Conservation (phyloP, 1,140 invertebrate species). For the Whitmania pigra region DNA sequence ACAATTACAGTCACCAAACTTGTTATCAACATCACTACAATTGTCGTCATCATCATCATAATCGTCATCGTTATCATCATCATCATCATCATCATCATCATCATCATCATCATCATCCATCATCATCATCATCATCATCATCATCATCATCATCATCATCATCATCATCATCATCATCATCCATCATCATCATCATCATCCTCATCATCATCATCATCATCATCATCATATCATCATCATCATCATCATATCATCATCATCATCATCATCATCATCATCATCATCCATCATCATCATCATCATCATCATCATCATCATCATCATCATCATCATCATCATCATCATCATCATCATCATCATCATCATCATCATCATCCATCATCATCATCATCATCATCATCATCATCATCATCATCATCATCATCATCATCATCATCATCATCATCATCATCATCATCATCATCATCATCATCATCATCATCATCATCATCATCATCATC, state of each 20-base stretch:
- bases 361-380: constrained; percentile 15
- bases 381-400: neutral
- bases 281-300: too few species aligned
- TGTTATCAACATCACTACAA: too few species aligned
- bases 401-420: constrained; percentile 12
- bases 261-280: too few species aligned
- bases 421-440: constrained; percentile 12
- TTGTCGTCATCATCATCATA: neutral
- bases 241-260: neutral
- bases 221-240: constrained; percentile 11
- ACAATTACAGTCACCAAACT: too few species aligned
- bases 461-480: too few species aligned
- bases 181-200: constrained; percentile 11
- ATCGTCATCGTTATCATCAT: neutral
- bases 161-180: constrained; percentile 12
- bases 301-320: too few species aligned
- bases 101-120: neutral
- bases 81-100: too few species aligned
- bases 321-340: too few species aligned
- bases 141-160: neutral
- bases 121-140: constrained; percentile 15
- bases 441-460: constrained; percentile 12
- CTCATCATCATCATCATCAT: constrained; percentile 3
- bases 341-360: neutral
- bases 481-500: too few species aligned